Evolutionary conservation across 2,797 vertebrate species (phyloP), one percentile per base, ranked within the genome.

Genomic region (Crenichthys baileyi): DNA sequence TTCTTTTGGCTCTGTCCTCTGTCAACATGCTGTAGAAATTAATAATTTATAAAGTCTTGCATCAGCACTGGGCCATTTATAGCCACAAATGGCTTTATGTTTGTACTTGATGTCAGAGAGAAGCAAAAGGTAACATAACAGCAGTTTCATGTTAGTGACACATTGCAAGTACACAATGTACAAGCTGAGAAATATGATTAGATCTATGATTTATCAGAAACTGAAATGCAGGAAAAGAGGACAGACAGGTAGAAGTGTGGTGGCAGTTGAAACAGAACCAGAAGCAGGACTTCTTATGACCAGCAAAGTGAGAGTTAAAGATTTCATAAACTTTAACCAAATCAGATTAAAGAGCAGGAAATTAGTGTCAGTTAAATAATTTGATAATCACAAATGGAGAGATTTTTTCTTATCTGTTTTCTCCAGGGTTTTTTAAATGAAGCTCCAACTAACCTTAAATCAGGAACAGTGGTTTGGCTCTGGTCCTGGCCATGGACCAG

Each of bases 51-150:
- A 83, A 75, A 72, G 46, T 51, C 73, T 85, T 78, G 76, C 78
- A 22, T 89, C 72, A 82, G 82, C 70, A 79, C 26, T 0, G 16
- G 72, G 46, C 71, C 85, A 83, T 90, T 87, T 88, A 88, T 88
- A 87, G 87, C 83, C 63, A 85, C 80, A 85, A 86, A 91, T 91
- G 83, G 80, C 50, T 85, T 87, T 75, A 77, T 79, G 60, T 89
- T 80, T 83, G 31, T 75, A 68, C 86, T 72, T 82, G 26, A 75
- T 78, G 73, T n/a, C 26, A 74, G 75, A 53, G 39, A 41, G 70
- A 83, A 44, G 75, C 78, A 85, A 71, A 83, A 83, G 48, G 65
- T 75, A 83, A 73, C 61, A 67, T 67, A 74, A 73, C 22, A 41
- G 83, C 76, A 76, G 79, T 76, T 58, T 72, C 13, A 39, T 79